Base-by-base conservation (phyloP, 2,888 invertebrate species). In the Lycocerus yunnanus region DNA sequence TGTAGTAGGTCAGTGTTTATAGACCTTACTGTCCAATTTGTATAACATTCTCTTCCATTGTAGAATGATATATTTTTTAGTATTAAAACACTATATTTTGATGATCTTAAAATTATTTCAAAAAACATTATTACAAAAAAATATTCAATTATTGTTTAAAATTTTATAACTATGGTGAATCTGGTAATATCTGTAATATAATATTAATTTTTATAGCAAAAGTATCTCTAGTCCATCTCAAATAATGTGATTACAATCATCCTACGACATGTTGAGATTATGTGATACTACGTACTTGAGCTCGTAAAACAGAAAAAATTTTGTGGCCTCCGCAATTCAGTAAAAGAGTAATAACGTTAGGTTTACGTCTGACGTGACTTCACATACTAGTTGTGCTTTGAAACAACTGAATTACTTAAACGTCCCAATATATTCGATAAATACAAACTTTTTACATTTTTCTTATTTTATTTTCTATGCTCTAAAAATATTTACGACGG, bases 341-440 rank as follows among this genome's bases (percentile, higher is more conserved):
- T 63, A 75, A 69, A 72, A 72, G 72, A 75, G 75, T 61, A 75
- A 75, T 75, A 75, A 75, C 72, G 61, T 65, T 69, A 75, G 69
- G 72, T 75, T 69, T 72, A 72, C 72, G 72, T 69, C 16, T 72
- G 75, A 63, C 75, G 75, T 72, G 72, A 75, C 75, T 75, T 75
- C 69, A 72, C 75, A 72, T 75, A 75, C 72, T 72, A 75, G 71
- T 74, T 74, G 21, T 58, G 66, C 71, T 74, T 66, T 74, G 69
- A 74, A 69, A 68, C 61, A 66, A 66, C 68, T 66, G 71, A 72
- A 74, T 71, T 74, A 71, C 74, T 58, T 74, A 70, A 74, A 74
- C 68, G 71, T 74, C 60, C 59, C 66, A 69, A 71, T 74, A 71
- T 71, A 71, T 72, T 61, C 43, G 58, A 74, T 59, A 67, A 43